Evolutionary conservation across 2,888 invertebrate species (phyloP).

Genomic region (Protophormia terraenovae): DNA sequence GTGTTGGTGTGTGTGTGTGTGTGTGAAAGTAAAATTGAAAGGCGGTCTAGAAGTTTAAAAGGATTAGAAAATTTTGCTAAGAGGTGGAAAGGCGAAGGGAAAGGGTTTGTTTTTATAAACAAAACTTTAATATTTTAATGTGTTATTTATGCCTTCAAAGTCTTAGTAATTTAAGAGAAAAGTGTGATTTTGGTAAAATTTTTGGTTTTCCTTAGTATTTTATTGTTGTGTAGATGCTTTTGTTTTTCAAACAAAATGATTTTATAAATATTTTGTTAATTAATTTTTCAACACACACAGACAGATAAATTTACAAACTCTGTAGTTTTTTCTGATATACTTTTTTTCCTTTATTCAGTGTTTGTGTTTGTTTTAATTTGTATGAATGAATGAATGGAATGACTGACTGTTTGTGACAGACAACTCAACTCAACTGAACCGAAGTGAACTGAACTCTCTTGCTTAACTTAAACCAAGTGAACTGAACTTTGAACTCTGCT

Average conservation of each 20-base stretch:
- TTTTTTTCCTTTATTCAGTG: too few species aligned
- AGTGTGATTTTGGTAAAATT: constrained; percentile 17
- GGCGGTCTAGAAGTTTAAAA: background rate
- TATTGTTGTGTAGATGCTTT: too few species aligned
- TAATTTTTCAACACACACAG: constrained; percentile 7
- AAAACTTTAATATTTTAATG: constrained; percentile 31
- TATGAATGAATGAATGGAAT: background rate
- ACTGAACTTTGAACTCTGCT: constrained; percentile 38
- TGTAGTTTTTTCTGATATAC: background rate
- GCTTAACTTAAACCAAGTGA: background rate
- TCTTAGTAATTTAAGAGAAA: background rate
- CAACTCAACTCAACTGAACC: constrained; percentile 23
- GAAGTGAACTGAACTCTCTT: constrained; percentile 8
- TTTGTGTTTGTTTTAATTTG: background rate
- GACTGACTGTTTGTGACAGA: constrained; percentile 20
- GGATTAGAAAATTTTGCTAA: background rate
- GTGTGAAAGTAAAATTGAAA: too few species aligned
- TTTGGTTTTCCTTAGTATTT: background rate
- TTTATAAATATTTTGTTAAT: constrained; percentile 20
- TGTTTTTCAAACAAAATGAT: background rate
- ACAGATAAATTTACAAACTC: background rate
- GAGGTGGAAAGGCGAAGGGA: background rate
- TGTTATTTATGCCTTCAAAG: background rate
- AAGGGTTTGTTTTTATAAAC: background rate
- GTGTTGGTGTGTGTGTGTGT: too few species aligned